phyloP scores from a whole-genome alignment of 2,888 invertebrate genomes.

The Adineta ricciae region DNA sequence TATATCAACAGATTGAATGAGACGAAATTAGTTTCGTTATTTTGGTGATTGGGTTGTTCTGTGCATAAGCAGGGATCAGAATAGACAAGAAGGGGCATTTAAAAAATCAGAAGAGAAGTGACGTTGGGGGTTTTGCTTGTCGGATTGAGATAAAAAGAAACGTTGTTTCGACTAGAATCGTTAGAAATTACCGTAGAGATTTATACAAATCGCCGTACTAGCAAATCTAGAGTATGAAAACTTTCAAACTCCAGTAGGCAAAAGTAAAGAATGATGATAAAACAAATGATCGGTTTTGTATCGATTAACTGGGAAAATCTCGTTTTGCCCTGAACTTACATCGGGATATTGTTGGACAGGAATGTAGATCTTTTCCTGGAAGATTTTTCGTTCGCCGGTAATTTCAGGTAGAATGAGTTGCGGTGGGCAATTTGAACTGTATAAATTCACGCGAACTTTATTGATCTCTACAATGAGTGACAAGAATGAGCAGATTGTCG shows the following conservation, averaged over 20 bases:
- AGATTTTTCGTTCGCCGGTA: background rate
- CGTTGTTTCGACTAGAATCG: background rate
- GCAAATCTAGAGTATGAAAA: background rate
- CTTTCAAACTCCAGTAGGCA: background rate
- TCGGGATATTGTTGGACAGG: constrained; percentile 25
- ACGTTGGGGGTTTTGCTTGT: background rate
- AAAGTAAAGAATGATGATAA: no score
- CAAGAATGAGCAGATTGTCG: background rate
- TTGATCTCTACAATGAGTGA: constrained; percentile 19
- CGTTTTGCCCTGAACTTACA: background rate
- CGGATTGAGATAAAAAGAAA: background rate
- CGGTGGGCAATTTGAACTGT: background rate
- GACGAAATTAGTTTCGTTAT: background rate
- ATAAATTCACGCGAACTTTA: background rate
- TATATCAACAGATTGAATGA: background rate
- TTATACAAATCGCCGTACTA: constrained; percentile 1
- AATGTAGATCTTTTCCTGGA: constrained; percentile 24
- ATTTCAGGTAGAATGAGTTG: constrained; percentile 11
- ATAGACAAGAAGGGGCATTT: background rate
- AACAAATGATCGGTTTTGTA: no score
- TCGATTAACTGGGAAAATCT: background rate
- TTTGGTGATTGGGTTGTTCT: background rate
- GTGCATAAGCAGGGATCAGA: background rate
- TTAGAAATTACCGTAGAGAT: background rate
- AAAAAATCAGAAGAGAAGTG: background rate